phyloP scores from a whole-genome alignment of 2,113 vertebrate species.

The Cettia cetti region DNA sequence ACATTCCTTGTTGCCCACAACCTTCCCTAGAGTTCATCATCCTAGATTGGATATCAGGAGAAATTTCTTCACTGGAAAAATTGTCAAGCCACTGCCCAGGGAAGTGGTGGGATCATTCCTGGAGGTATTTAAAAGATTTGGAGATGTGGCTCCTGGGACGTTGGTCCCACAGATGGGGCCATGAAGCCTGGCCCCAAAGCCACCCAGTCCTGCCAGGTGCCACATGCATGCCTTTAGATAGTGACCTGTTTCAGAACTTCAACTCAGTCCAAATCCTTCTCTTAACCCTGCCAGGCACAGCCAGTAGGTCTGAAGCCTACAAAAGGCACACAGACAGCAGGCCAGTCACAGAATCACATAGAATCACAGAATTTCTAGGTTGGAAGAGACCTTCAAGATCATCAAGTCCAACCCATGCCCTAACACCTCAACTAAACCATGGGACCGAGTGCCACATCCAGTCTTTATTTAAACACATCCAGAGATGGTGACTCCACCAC shows the following conservation, averaged over 20 bases:
- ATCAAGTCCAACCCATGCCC: rapidly evolving
- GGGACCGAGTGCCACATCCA: not conserved
- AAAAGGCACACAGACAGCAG: not conserved
- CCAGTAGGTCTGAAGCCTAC: not conserved
- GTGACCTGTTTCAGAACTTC: not conserved
- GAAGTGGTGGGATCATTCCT: not conserved
- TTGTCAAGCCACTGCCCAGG: not conserved
- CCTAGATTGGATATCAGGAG: not conserved
- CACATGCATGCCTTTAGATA: rapidly evolving
- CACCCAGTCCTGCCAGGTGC: not conserved
- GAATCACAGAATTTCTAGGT: no score
- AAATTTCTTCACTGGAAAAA: not conserved
- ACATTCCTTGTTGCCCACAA: not conserved
- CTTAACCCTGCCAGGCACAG: not conserved
- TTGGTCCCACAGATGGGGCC: not conserved
- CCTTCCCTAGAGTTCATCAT: not conserved
- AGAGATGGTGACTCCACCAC: not conserved
- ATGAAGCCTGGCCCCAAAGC: not conserved
- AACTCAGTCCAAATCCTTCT: not conserved
- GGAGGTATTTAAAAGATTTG: not conserved
- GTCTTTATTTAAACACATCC: not conserved
- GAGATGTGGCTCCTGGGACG: not conserved
- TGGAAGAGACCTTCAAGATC: not conserved
- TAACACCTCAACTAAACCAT: not conserved
- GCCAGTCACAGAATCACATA: not conserved